A percentile compares a stretch with the other conserved stretches of the same genome.
Evolutionary conservation across 2,797 vertebrate species (phyloP).

Genomic region (Anableps anableps): DNA sequence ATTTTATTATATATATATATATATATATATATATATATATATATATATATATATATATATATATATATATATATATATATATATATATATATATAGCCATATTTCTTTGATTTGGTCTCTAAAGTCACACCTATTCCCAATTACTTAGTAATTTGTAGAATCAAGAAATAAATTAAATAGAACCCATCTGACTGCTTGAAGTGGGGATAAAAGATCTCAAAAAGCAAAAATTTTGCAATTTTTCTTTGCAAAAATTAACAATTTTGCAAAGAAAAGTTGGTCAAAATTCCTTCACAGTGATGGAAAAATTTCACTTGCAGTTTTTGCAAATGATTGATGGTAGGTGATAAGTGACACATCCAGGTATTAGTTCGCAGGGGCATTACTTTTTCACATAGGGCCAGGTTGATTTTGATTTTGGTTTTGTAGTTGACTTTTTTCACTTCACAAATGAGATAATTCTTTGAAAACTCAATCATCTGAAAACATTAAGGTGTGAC

Average conservation of each 20-base stretch:
- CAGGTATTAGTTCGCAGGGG: no score
- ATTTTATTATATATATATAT: neutral
- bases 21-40: no score
- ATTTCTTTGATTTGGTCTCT: neutral
- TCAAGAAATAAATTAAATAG: neutral
- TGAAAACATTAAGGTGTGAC: neutral
- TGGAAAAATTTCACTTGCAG: neutral
- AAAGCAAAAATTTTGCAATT: no score
- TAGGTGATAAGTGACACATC: no score
- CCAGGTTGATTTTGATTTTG: no score
- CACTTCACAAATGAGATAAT: neutral
- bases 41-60: no score
- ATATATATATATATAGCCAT: neutral
- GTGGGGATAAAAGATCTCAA: neutral
- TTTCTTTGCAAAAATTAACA: no score
- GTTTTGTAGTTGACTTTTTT: neutral
- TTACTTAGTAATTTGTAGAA: neutral
- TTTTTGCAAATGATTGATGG: neutral
- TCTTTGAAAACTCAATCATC: no score
- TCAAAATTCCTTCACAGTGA: neutral
- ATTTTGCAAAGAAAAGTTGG: no score
- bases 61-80: no score
- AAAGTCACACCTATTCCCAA: neutral
- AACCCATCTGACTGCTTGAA: neutral
- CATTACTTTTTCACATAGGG: no score